A percentile compares a stretch with the other conserved stretches of the same genome.
Evolutionary conservation across 2,797 vertebrate species (phyloP).

Genomic region (Perodicticus potto): DNA sequence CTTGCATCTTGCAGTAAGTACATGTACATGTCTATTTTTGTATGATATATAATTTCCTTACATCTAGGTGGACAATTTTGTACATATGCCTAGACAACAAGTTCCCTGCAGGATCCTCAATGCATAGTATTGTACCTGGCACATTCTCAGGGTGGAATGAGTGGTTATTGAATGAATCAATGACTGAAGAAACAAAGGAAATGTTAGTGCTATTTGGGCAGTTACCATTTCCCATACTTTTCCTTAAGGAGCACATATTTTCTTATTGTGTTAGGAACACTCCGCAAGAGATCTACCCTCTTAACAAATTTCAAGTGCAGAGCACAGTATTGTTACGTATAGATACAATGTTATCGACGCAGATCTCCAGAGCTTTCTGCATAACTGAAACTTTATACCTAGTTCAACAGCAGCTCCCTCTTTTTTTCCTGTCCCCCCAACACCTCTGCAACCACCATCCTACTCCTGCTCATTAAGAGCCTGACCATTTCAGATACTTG

Average conservation of each 20-base stretch:
- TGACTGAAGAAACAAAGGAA: slow-evolving; percentile 1
- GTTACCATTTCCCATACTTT: neutral
- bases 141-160: neutral
- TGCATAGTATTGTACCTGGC: neutral
- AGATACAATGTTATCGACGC: neutral
- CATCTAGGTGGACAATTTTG: neutral
- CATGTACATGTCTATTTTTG: neutral
- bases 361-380: neutral
- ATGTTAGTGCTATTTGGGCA: neutral
- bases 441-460: neutral
- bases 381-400: neutral
- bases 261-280: neutral
- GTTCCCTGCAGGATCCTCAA: neutral
- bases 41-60: neutral
- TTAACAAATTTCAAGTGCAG: neutral
- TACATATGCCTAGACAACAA: neutral
- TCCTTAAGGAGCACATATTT: neutral
- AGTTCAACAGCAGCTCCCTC: neutral
- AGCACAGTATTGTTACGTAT: neutral
- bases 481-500: neutral
- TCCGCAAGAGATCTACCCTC: neutral
- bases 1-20: neutral
- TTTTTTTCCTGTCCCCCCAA: neutral
- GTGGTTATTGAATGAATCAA: neutral
- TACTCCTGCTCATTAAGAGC: neutral